These are phyloP conservation scores for Drosophila monieri DNA, from an alignment of 2,888 invertebrate species.

Conservation along the genomic window DNA sequence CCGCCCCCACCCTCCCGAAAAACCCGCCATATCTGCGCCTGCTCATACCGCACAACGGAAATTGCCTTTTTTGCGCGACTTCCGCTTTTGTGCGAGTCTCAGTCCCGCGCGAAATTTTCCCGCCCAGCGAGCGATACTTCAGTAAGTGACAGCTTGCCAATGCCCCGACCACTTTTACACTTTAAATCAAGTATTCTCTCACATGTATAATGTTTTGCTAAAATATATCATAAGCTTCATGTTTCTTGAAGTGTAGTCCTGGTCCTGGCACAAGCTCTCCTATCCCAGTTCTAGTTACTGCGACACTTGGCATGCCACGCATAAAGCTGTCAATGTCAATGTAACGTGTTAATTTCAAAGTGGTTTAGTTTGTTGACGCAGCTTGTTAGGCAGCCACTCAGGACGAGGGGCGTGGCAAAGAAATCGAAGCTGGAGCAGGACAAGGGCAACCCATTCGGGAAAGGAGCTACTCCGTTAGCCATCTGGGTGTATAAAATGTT, in stretches of 20 bases:
- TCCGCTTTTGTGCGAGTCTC: constrained; percentile 46
- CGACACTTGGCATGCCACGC: constrained; percentile 77
- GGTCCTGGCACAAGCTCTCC: constrained; percentile 2
- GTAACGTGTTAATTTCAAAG: constrained; percentile 80
- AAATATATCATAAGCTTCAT: background rate
- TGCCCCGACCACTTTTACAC: constrained; percentile 23
- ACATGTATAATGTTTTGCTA: background rate
- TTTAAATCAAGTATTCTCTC: background rate
- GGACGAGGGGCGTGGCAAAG: background rate
- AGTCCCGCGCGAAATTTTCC: constrained; percentile 5
- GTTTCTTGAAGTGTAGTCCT: constrained; percentile 8
- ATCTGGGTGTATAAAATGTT: constrained; percentile 59
- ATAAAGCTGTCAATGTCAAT: constrained; percentile 81
- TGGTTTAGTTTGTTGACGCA: constrained; percentile 78
- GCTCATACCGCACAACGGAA: constrained; percentile 59
- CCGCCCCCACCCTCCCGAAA: background rate
- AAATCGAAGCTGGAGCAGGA: constrained; percentile 1
- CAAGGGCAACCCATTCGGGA: constrained; percentile 20
- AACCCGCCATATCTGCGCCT: constrained; percentile 6
- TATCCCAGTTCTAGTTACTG: constrained; percentile 18
- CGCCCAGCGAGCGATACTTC: constrained; percentile 35
- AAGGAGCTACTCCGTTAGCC: constrained; percentile 27
- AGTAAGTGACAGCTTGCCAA: constrained; percentile 66
- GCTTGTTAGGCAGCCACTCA: constrained; percentile 57
- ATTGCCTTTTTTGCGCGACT: constrained; percentile 75